Evolutionary conservation across 2,113 vertebrate species (phyloP), one percentile per base, ranked within the genome.

Genomic region (Labeo catla): DNA sequence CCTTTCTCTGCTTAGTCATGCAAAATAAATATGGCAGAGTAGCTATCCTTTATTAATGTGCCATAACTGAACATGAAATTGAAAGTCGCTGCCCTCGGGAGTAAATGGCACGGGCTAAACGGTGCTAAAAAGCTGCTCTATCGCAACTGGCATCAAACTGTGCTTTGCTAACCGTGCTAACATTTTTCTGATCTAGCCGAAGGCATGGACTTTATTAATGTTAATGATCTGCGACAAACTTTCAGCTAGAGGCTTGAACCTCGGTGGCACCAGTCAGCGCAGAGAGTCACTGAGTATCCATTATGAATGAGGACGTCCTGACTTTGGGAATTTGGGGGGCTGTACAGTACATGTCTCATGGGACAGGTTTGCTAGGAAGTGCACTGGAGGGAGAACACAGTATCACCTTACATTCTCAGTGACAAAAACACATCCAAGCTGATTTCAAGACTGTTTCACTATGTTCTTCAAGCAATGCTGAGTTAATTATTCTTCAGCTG

Each of bases 51-150:
- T 66, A 84, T 88, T 59, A 84, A 86, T 73, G 50, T 73, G 73
- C 50, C 45, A 85, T 84, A 87, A 90, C 85, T 80, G 50, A 90
- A 83, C 72, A 79, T 83, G 68, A 85, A 78, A 88, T 39, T 73
- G 23, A 65, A 34, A 54, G 47, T 49, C 50, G 23, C 23, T 61
- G 81, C 80, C 85, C 74, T 16, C 21, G 16, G 3, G 85, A 84
- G 61, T 74, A 85, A 76, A 61, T 72, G 80, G n/a, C 83, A 50
- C 19, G 81, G 68, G 28, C 45, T 74, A 86, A 92, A 83, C 50
- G 47, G 54, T 49, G 79, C 59, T 85, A 86, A 84, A 84, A 49
- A 86, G 77, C 65, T 47, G 85, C 39, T 61, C 74, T 70, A 7
- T 85, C 81, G 81, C 61, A 23, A n/a, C 12, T 84, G 54, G 50